Base-by-base conservation (phyloP, 23 tunicate species). In the Halocynthia roretzi region DNA sequence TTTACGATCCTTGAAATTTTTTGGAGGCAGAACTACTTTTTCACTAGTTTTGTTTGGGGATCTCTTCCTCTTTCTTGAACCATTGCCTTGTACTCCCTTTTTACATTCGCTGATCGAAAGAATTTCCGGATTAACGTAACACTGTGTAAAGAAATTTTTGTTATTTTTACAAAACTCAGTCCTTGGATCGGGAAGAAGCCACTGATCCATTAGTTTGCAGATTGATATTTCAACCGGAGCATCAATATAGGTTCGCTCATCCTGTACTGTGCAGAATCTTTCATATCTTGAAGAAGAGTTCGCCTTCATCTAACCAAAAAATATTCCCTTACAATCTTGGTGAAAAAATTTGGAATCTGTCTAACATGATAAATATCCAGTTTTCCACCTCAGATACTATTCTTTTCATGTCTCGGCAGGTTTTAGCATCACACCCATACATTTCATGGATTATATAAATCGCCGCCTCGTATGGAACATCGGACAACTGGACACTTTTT, bases 211-310 rank as follows among this genome's bases (percentile, higher is more conserved):
- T 54, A 54, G 5, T 54, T 74, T 74, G 10, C 55, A 54, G 17
- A 74, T 54, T 74, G 55, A 62, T 8, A 74, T 53, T 54, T 74
- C 78, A n/a, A 74, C 50, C 8, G 70, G 70, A 65, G 31, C 48
- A 20, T 31, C 44, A 31, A 31, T 65, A 8, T 15, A 20, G 70
- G 22, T 15, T 9, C 19, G 70, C 19, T 10, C 31, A 20, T 40
- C 70, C 9, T 20, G 10, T 10, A 10, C 9, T 65, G 19, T 0
- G 31, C 9, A 8, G 19, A 65, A 65, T 9, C 31, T 15, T 11
- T 15, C 19, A 65, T 65, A 65, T 65, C 70, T 65, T 40, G 70
- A 65, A 15, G 22, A 9, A 20, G 70, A 65, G 22, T 40, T 20
- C 5, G 70, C n/a, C 31, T 9, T 15, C n/a, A 15, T 48, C 70